Base-by-base conservation (phyloP, 2,113 vertebrate genomes). In the Nesogale talazaci region DNA sequence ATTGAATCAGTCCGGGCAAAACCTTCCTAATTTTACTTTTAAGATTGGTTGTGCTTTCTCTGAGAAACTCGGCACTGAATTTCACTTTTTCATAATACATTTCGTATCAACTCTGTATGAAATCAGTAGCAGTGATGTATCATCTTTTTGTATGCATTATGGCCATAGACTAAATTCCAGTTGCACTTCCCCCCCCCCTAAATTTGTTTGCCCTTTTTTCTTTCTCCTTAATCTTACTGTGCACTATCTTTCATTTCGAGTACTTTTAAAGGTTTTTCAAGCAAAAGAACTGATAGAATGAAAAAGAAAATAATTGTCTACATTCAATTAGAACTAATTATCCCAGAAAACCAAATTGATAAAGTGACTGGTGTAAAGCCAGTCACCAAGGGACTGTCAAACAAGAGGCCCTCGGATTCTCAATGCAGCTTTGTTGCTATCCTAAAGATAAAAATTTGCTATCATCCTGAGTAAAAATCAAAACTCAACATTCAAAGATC, bases 401-500 rank as follows among this genome's bases (percentile, higher is more conserved):
- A 52, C 46, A 52, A 52, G 46, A 52, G 46, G 46, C 9, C 1
- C 46, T 78, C 29, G 40, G 27, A 23, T 78, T 88, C 34, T 81
- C 84, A 12, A 69, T 92, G 1, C 61, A 83, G 36, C 27, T 81
- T 52, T 52, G 6, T 52, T 52, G 46, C 14, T 6, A 52, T 11
- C 46, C 46, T 52, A 52, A 52, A 52, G 14, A 7, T 52, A 52
- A 46, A 46, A 46, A 6, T 52, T 52, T 86, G 2, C 77, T 56
- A 86, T 57, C 77, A 42, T 1, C 42, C 2, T 78, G 57, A 52
- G 46, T 34, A 63, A 59, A 79, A 90, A 6, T 46, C 83, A 94
- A 92, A 80, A 88, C 80, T 89, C 79, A 77, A 84, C 20, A 46
- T 77, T 92, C 56, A 92, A 93, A 67, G 8, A 76, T 40, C 14